Evolutionary conservation across 1,140 invertebrate species (phyloP).

Genomic region (Drosophila nigrodunni): DNA sequence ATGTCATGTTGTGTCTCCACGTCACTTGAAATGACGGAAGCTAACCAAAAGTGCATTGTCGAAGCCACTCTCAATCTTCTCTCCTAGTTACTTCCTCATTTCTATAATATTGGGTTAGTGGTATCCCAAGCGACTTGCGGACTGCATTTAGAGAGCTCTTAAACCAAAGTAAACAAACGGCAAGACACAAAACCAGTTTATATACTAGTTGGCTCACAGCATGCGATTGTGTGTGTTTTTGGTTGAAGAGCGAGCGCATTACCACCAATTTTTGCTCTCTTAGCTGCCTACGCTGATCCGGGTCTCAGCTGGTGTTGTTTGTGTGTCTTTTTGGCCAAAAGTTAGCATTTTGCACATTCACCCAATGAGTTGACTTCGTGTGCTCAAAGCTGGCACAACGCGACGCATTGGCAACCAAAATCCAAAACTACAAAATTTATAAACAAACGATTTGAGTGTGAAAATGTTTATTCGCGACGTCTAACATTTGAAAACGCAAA

Average conservation of each 20-base stretch:
- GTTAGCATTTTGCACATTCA: conserved; percentile 68
- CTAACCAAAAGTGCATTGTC: conserved; percentile 12
- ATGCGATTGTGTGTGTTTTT: too few species aligned
- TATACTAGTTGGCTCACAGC: conserved; percentile 27
- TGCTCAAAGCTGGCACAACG: conserved; percentile 64
- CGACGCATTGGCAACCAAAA: conserved; percentile 11
- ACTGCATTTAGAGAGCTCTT: conserved; percentile 28
- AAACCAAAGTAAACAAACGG: conserved; percentile 6
- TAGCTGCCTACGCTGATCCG: conserved; percentile 51
- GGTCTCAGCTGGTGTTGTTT: conserved; percentile 48
- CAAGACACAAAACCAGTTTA: conserved; percentile 40
- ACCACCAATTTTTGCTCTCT: conserved; percentile 32
- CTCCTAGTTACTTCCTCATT: conserved; percentile 61
- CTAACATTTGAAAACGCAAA: conserved; percentile 32
- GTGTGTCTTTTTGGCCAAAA: conserved; percentile 58
- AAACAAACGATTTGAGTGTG: conserved; percentile 16
- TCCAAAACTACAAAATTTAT: background rate
- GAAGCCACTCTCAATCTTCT: background rate
- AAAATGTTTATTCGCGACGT: conserved; percentile 30
- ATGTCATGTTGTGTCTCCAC: conserved; percentile 24
- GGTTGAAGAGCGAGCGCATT: conserved; percentile 26
- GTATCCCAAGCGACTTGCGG: conserved; percentile 20
- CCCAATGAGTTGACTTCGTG: conserved; percentile 55
- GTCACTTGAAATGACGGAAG: conserved; percentile 63
- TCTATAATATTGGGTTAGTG: conserved; percentile 63